Evolutionary conservation across 2,888 invertebrate species (phyloP).

Genomic region (Tribolium freemani): DNA sequence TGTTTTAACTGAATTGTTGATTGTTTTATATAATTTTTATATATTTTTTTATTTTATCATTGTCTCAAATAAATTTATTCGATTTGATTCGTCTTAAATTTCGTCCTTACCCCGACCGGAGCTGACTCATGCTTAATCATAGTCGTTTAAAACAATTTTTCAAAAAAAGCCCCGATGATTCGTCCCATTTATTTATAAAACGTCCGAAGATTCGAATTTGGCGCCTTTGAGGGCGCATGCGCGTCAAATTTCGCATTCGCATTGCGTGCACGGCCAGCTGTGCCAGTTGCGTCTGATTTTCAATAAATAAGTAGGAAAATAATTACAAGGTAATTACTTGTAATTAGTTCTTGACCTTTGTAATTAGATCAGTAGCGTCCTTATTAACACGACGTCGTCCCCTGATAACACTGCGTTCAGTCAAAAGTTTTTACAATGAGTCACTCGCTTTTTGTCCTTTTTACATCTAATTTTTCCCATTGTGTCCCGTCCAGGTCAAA

Average conservation of each 20-base stretch:
- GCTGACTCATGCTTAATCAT: constrained; percentile 2
- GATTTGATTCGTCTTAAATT: neutral
- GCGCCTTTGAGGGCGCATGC: constrained; percentile 12
- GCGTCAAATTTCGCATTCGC: constrained; percentile 26
- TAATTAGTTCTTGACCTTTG: constrained; percentile 4
- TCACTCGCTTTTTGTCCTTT: constrained; percentile 54
- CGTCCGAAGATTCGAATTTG: constrained; percentile 19
- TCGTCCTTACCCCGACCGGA: neutral
- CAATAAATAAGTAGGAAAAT: constrained; percentile 42
- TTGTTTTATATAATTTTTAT: constrained; percentile 36
- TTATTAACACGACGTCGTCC: constrained; percentile 1
- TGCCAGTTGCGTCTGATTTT: constrained; percentile 54
- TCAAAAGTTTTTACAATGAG: constrained; percentile 56
- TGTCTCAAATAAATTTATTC: constrained; percentile 22
- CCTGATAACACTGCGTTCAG: neutral
- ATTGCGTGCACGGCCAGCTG: constrained; percentile 51
- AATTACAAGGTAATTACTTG: constrained; percentile 40
- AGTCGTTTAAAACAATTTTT: constrained; percentile 12
- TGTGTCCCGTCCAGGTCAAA: constrained; percentile 53
- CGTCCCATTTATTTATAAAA: constrained; percentile 21
- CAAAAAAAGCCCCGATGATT: neutral
- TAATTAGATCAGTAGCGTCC: neutral
- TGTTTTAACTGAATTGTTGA: constrained; percentile 30
- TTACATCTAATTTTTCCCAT: constrained; percentile 27
- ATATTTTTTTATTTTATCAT: constrained; percentile 28